Evolutionary conservation across 2,113 vertebrate genomes (phyloP), one percentile per base, ranked within the genome.

Genomic region (Clupea harengus): DNA sequence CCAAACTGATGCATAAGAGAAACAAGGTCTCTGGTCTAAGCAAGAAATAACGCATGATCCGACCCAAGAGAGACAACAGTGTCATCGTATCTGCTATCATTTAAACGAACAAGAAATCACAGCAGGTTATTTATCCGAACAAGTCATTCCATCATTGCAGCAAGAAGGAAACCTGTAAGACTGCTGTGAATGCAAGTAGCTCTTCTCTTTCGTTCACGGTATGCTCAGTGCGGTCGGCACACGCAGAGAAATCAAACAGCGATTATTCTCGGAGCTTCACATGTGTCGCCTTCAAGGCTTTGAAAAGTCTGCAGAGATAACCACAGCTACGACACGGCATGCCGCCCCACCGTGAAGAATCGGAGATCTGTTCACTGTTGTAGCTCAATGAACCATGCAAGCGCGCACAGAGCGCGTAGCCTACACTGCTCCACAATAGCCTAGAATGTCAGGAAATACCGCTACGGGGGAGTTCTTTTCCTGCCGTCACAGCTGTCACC

Each of bases 51-150:
- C 98, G 97, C 98, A 98, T 99, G 96, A 98, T 99, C 93, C 98
- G 96, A 95, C 97, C 97, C 93, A 99, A 92, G 82, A 99, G 96
- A 95, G 98, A 98, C 93, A 99, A 95, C 96, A 98, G 96, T 96
- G 97, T 99, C 98, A 99, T 99, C 81, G 97, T 99, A 96, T 98
- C 98, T 95, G 98, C 97, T 98, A 99, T 97, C 98, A 99, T 99
- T 96, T 94, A 95, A 89, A 93, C 93, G 86, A 49, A 88, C 90
- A 91, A 87, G 89, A 85, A 89, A 89, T 90, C 88, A 88, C 90
- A 86, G 92, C 92, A 91, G 91, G 91, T 92, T 78, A 32, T 75
- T 75, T 75, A 28, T 75, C 72, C 10, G 32, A 78, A 17, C 32
- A 17, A 78, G 28, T 78, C 72, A 78, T 39, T 78, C 32, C 72